phyloP scores from a whole-genome alignment of 2,888 invertebrate genomes.

The Corythucha ciliata region DNA sequence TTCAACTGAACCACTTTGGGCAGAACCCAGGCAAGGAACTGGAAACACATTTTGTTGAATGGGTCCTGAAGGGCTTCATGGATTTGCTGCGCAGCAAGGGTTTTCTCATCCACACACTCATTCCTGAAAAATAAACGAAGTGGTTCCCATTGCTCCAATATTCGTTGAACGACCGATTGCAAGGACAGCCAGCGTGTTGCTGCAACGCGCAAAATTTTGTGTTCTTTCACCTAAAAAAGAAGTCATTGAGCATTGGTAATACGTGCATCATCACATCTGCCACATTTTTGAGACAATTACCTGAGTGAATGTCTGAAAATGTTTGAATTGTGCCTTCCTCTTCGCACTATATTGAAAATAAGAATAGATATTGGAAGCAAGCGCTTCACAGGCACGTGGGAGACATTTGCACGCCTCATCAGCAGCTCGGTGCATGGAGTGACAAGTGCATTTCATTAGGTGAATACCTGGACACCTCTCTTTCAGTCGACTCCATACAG shows the following conservation, averaged over 20 bases:
- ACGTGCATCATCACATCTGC: no score
- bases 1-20: neutral
- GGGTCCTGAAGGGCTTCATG: neutral
- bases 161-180: conserved; percentile 15
- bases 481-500: conserved; percentile 37
- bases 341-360: neutral
- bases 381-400: conserved; percentile 29
- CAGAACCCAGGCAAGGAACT: neutral
- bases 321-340: conserved; percentile 21
- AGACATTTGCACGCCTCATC: conserved; percentile 23
- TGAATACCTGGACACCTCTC: conserved; percentile 36
- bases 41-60: neutral
- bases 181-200: conserved; percentile 37
- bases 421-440: conserved; percentile 35
- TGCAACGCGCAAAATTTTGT: conserved; percentile 35
- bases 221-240: no score
- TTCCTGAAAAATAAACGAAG: conserved; percentile 5
- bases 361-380: neutral
- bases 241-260: no score
- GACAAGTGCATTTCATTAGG: conserved; percentile 39
- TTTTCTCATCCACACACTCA: neutral
- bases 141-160: conserved; percentile 30
- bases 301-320: conserved; percentile 35
- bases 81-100: neutral
- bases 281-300: no score